phyloP scores from a whole-genome alignment of 2,888 invertebrate species.

The Neocrepidodera transversa region DNA sequence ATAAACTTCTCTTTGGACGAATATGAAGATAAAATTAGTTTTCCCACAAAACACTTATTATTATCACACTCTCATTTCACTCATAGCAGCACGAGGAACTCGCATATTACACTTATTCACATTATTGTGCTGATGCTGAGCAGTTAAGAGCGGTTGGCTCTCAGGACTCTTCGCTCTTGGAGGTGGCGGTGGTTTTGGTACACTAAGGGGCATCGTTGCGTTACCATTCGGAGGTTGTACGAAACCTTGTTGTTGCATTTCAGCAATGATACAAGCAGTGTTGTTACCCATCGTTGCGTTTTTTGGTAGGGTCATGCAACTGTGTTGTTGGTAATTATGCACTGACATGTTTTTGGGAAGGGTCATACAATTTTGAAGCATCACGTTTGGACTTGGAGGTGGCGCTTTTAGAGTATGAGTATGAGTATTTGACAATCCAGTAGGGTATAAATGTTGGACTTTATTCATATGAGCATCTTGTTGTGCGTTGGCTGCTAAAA shows the following conservation, averaged over 20 bases:
- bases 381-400: slow-evolving; percentile 67
- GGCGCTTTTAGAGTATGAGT: slow-evolving; percentile 71
- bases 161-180: slow-evolving; percentile 66
- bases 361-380: slow-evolving; percentile 61
- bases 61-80: slow-evolving; percentile 90
- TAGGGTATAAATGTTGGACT: slow-evolving; percentile 62
- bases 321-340: slow-evolving; percentile 53
- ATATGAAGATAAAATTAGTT: slow-evolving; percentile 43
- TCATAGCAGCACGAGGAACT: slow-evolving; percentile 84
- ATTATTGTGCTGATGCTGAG: slow-evolving; percentile 59
- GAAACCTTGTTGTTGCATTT: slow-evolving; percentile 67
- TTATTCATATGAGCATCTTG: slow-evolving; percentile 65
- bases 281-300: slow-evolving; percentile 63
- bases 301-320: slow-evolving; percentile 67
- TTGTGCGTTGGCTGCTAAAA: slow-evolving; percentile 65
- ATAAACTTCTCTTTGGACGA: slow-evolving; percentile 46
- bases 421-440: slow-evolving; percentile 59
- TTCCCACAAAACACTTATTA: slow-evolving; percentile 39
- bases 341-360: slow-evolving; percentile 64
- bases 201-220: slow-evolving; percentile 64
- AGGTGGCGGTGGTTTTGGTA: slow-evolving; percentile 67
- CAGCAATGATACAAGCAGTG: slow-evolving; percentile 64
- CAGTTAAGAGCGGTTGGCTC: slow-evolving; percentile 63
- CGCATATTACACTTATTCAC: slow-evolving; percentile 64
- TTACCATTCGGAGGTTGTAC: slow-evolving; percentile 69